Evolutionary conservation across 2,113 vertebrate species (phyloP).

Genomic region (Hippolais icterina): DNA sequence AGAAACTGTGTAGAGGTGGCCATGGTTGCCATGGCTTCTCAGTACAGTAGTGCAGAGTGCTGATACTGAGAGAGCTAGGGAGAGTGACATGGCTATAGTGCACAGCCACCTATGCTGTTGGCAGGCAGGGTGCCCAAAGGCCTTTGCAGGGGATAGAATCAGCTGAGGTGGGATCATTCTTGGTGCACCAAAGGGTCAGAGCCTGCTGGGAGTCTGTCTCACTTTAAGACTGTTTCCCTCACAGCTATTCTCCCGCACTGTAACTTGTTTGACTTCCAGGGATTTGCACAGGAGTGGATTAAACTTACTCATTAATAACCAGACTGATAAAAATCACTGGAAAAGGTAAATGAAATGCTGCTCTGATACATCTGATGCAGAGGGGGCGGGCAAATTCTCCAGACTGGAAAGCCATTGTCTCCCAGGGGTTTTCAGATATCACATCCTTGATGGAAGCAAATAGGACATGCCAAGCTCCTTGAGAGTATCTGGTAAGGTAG

Average conservation of each 20-base stretch:
- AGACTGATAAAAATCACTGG: slow-evolving; percentile 36
- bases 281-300: slow-evolving; percentile 17
- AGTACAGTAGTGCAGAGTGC: not conserved
- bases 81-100: not conserved
- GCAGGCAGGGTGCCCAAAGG: not conserved
- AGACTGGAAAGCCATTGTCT: not conserved
- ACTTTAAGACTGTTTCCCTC: not conserved
- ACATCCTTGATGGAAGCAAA: not conserved
- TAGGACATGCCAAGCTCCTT: not conserved
- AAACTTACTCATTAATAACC: slow-evolving; percentile 45
- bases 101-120: not conserved
- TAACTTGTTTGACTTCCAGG: not conserved
- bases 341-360: slow-evolving; percentile 45
- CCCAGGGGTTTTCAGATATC: slow-evolving; percentile 40
- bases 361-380: slow-evolving; percentile 55
- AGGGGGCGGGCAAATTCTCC: slow-evolving; percentile 12
- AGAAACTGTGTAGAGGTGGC: not conserved
- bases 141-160: not conserved
- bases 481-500: not conserved
- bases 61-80: not conserved
- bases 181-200: not conserved
- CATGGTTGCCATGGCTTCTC: not conserved
- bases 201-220: not conserved
- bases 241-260: not conserved
- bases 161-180: not conserved